Base-by-base conservation (phyloP, 1,140 invertebrate genomes). In the Lineus longissimus region DNA sequence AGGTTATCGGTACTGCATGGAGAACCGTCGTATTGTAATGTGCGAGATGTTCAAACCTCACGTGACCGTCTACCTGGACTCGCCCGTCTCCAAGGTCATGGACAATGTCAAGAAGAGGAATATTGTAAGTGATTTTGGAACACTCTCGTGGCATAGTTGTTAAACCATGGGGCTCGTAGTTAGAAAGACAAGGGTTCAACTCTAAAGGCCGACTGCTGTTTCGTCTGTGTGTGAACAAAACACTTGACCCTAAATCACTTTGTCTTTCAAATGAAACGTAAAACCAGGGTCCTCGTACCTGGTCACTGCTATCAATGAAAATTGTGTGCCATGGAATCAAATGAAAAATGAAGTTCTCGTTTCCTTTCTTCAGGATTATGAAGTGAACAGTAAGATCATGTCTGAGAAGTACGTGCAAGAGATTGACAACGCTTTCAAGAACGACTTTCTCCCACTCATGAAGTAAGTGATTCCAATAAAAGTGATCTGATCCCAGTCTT, bases 41-140 rank as follows among this genome's bases (percentile, higher is more conserved):
- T 51, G 47, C 25, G 47, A 51, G 25, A 23, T 51, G 25, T 51
- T 19, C 19, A 51, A 51, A n/a, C 47, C 47, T 7, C 47, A 51
- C n/a, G 19, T 51, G 47, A 51, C 47, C 4, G n/a, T 51, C 47
- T 51, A 51, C n/a, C 47, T 51, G 19, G 47, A 51, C 47, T 19
- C 47, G n/a, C 47, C 47, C 9, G n/a, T 51, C n/a, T 9, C n/a
- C 6, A 19, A 51, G 19, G n/a, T 51, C 47, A 19, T 19, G 19
- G 47, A 19, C 6, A 19, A 51, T 9, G n/a, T 51, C 6, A 51
- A 9, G n/a, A 51, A 51, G n/a, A 19, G 47, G 9, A 51, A 51
- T 27, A 51, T 23, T 6, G 47, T 51, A 51, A 51, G 47, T 51
- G 4, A n/a, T 51, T 4, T 36, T 36, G 33, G 33, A 15, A 36